These are phyloP conservation scores for Patella pellucida DNA, from an alignment of 2,888 invertebrate species.

Conservation along the genomic window DNA sequence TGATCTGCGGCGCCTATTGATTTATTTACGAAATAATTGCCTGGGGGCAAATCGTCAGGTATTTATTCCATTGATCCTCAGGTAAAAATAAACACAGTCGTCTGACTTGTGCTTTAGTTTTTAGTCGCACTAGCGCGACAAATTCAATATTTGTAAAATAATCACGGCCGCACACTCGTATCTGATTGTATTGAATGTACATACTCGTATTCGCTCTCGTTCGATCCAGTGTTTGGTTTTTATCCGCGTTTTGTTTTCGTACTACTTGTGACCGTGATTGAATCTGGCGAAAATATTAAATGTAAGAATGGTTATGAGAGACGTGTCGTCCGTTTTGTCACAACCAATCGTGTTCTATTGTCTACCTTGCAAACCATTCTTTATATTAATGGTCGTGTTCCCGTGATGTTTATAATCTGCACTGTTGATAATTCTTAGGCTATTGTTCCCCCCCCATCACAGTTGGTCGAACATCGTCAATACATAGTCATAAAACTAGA, in stretches of 20 bases:
- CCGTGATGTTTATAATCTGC: neutral
- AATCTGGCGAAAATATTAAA: neutral
- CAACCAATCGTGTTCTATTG: neutral
- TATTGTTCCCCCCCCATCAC: neutral
- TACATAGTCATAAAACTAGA: neutral
- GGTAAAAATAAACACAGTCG: slow-evolving; percentile 15
- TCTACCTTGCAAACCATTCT: neutral
- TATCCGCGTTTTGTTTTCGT: slow-evolving; percentile 15
- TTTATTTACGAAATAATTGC: neutral
- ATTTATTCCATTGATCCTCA: slow-evolving; percentile 25
- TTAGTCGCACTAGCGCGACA: slow-evolving; percentile 5
- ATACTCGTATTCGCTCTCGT: slow-evolving; percentile 17
- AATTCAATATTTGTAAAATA: slow-evolving; percentile 22
- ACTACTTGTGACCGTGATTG: slow-evolving; percentile 12
- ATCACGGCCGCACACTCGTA: slow-evolving; percentile 15
- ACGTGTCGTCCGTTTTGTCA: neutral
- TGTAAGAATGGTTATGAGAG: too few relatives aligned
- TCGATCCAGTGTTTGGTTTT: slow-evolving; percentile 17
- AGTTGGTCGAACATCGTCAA: neutral
- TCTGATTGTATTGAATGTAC: slow-evolving; percentile 5
- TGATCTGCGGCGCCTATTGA: too few relatives aligned
- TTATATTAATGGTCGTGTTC: neutral
- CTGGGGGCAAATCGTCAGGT: slow-evolving; percentile 19
- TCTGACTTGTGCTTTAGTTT: slow-evolving; percentile 14
- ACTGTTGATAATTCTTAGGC: neutral